Percentiles rank a stretch among this genome's conserved stretches.
Evolutionary conservation across 2,113 vertebrate species (phyloP).

Genomic region (Sylvicapra grimmia): DNA sequence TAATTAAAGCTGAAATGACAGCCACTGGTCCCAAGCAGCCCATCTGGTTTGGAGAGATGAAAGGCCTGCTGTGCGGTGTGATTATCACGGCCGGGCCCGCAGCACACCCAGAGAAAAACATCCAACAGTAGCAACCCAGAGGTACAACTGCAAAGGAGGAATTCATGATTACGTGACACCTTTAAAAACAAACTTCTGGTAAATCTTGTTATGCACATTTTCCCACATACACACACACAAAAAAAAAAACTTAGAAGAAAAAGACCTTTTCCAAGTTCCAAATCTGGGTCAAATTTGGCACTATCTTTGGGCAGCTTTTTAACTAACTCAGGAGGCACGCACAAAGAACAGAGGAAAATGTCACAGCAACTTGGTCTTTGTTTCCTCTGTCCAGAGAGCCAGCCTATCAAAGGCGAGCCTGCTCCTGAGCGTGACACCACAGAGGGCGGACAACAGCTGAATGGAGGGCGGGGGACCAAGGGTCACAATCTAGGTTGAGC

Average conservation of each 20-base stretch:
- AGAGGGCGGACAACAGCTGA: constrained; percentile 59
- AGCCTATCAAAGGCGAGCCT: not conserved
- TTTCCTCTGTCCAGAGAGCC: constrained; percentile 50
- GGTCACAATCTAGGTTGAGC: constrained; percentile 29
- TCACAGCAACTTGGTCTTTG: constrained; percentile 60
- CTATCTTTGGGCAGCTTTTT: constrained; percentile 12
- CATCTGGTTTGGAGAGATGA: constrained; percentile 64
- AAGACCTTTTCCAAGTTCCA: not conserved
- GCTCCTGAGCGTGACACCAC: constrained; percentile 27
- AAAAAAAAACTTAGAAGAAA: not conserved
- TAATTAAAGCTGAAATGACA: constrained; percentile 71
- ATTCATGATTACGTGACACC: not conserved
- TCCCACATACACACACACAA: not conserved
- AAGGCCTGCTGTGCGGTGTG: constrained; percentile 59
- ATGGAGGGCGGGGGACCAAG: constrained; percentile 33
- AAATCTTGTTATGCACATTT: not conserved
- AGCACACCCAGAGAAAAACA: constrained; percentile 58
- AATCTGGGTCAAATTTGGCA: constrained; percentile 14
- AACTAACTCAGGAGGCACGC: not conserved
- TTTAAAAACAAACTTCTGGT: constrained; percentile 1
- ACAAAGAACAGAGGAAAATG: constrained; percentile 50
- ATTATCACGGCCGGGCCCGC: constrained; percentile 53
- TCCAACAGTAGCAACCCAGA: constrained; percentile 51
- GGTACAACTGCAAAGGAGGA: not conserved
- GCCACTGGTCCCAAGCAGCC: constrained; percentile 63